Evolutionary conservation across 2,797 vertebrate genomes (phyloP).

Genomic region (Fringilla coelebs): DNA sequence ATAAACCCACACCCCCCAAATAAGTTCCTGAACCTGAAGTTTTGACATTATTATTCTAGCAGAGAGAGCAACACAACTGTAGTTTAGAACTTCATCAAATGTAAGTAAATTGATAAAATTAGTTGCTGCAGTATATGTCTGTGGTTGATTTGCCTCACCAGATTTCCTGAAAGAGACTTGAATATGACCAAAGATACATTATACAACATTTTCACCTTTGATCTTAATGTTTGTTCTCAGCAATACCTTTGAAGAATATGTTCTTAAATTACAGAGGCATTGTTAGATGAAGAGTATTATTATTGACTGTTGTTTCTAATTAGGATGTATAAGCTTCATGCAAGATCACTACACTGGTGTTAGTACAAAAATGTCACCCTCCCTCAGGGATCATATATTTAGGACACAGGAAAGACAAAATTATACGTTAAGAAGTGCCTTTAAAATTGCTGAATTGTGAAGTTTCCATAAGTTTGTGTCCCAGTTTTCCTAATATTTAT

Average conservation of each 20-base stretch:
- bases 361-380: background rate
- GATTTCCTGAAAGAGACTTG: background rate
- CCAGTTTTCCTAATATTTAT: background rate
- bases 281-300: background rate
- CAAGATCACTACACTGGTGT: background rate
- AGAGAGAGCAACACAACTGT: background rate
- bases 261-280: background rate
- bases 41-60: background rate
- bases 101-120: background rate
- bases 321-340: background rate
- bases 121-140: background rate
- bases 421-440: background rate
- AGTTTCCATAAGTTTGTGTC: background rate
- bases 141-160: background rate
- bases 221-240: background rate
- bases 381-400: background rate
- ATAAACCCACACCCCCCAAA: fast-evolving
- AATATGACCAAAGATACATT: background rate
- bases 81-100: background rate
- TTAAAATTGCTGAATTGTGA: background rate
- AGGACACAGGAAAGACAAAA: background rate
- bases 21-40: background rate
- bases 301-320: background rate
- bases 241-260: background rate
- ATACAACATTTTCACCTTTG: background rate